Conservation (phyloP, 2,797 vertebrate genomes). For the Dryobates pubescens region DNA sequence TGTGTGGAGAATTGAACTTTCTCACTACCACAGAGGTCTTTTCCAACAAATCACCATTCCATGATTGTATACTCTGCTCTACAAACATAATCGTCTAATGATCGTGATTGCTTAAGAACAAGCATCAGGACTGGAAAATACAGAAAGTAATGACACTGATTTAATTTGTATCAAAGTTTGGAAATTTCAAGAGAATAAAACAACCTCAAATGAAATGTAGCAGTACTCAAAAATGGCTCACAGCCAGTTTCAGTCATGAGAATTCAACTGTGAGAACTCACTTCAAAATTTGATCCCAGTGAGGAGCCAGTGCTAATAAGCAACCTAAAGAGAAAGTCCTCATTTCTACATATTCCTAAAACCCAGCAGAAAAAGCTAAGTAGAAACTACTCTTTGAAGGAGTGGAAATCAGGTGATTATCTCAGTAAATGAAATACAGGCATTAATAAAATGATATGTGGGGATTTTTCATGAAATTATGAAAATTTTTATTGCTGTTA, state of each 20-base stretch:
- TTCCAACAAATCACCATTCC: no score
- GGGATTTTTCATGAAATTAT: not conserved
- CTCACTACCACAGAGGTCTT: no score
- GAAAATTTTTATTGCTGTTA: not conserved
- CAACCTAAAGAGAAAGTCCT: not conserved
- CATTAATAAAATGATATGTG: not conserved
- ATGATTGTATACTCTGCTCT: not conserved
- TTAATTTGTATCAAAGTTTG: not conserved
- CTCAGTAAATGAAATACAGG: not conserved
- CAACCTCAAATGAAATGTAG: not conserved
- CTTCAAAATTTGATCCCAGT: not conserved
- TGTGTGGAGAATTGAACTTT: no score
- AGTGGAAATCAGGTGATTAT: not conserved
- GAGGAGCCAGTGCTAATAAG: not conserved
- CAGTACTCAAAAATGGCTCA: not conserved
- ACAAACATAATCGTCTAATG: not conserved
- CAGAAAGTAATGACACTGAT: not conserved
- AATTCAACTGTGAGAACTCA: not conserved
- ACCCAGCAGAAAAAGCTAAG: not conserved
- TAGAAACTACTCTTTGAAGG: conserved; percentile 12
- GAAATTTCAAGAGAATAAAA: not conserved
- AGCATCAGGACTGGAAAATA: not conserved
- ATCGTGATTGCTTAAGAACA: not conserved
- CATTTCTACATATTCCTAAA: not conserved
- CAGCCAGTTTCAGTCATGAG: not conserved